Evolutionary conservation across 2,113 vertebrate species (phyloP), one percentile per base, ranked within the genome.

Genomic region (Otolemur garnettii): DNA sequence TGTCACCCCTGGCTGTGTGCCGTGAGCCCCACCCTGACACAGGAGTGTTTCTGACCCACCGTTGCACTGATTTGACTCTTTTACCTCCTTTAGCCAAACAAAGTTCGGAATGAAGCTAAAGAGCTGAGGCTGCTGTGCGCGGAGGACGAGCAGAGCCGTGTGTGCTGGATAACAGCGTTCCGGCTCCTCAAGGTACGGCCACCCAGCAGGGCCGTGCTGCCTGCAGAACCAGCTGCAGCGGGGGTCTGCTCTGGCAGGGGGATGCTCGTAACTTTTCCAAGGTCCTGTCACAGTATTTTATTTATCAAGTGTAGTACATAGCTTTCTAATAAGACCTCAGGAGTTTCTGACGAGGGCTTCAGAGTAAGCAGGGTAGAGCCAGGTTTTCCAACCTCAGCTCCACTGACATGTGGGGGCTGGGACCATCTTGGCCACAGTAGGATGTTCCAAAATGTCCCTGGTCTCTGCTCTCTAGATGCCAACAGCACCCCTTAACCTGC

Each of bases 101-200:
- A 99, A 98, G 98, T 98, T 87, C 98, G 98, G 96, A 99, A 97
- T 17, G 99, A 99, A 97, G 84, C 98, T 12, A 99, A 99, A 97
- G 99, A 99, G 84, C 96, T 99, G 97, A 98, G 99, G 93, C 98
- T 99, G 97, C 97, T 99, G 88, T 99, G 99, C 97, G 99, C 99
- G 0, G 99, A 99, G 88, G 99, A 99, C 1, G 99, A 99, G 86
- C 99, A 99, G 97, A 98, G 98, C 98, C 98, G 99, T 50, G 99
- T 98, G 0, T 99, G 99, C 98, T 99, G 99, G 99, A 99, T 99
- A 98, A 99, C 99, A 0, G 99, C 99, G 0, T 99, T 99, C 98
- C 98, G 99, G 95, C 99, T 99, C n/a, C 98, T 99, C 93, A 99
- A 99, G 99, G 99, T 99, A 99, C 15, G 12, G 45, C 45, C 45